These are phyloP conservation scores for Siniperca obscura DNA, from an alignment of 2,797 vertebrate genomes.

Conservation along the genomic window DNA sequence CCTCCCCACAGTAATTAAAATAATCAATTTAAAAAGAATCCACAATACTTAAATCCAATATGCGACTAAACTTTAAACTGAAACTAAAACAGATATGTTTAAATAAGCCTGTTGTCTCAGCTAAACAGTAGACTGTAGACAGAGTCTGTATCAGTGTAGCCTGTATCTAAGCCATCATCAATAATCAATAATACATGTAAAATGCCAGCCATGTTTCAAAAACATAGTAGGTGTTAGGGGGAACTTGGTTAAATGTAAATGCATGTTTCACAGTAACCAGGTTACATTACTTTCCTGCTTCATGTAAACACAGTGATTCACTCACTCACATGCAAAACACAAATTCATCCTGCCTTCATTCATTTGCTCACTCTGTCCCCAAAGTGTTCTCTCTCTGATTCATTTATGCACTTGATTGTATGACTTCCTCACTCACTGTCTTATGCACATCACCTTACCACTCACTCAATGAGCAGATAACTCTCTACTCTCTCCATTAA, in stretches of 20 bases:
- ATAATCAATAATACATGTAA: constrained; percentile 1
- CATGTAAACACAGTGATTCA: constrained; percentile 11
- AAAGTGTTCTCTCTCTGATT: constrained; percentile 11
- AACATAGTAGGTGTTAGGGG: background rate
- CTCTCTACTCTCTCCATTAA: background rate
- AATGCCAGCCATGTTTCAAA: constrained; percentile 1
- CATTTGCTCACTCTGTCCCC: background rate
- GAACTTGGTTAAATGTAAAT: constrained; percentile 3
- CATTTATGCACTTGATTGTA: constrained; percentile 24
- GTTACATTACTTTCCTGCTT: constrained; percentile 14
- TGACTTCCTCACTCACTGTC: background rate
- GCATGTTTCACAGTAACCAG: constrained; percentile 18
- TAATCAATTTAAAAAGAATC: background rate
- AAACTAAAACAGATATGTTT: background rate
- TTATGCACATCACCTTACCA: background rate
- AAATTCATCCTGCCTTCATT: background rate
- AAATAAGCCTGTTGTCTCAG: background rate
- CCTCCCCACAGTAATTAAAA: background rate
- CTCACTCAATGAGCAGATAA: background rate
- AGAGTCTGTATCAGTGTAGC: background rate
- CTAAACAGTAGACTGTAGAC: background rate
- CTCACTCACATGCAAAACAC: constrained; percentile 10
- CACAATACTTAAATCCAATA: background rate
- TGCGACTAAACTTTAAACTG: background rate
- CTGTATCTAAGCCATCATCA: constrained; percentile 1